phyloP scores from a whole-genome alignment of 2,797 vertebrate genomes.

The Dendrocincla tyrannina region DNA sequence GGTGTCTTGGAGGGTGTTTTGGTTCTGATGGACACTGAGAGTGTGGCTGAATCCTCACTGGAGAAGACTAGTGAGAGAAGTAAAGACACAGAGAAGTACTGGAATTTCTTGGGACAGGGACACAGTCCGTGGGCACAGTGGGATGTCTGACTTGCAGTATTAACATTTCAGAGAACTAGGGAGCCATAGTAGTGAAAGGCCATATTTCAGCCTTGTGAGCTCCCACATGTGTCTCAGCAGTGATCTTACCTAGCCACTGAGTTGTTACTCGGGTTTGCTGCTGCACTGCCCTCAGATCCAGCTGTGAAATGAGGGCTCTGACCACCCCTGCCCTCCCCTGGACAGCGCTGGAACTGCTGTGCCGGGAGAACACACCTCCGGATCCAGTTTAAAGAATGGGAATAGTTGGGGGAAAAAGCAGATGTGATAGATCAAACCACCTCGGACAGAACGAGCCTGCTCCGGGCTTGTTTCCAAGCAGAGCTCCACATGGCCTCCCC shows the following conservation, averaged over 20 bases:
- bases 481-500: neutral
- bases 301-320: neutral
- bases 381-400: neutral
- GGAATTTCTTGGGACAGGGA: neutral
- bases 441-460: neutral
- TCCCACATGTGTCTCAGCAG: neutral
- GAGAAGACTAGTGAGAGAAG: neutral
- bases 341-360: neutral
- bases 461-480: neutral
- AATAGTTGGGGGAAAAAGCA: rapidly evolving
- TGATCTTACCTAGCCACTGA: neutral
- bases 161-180: neutral
- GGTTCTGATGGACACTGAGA: neutral
- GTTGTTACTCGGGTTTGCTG: neutral
- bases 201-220: neutral
- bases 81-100: neutral
- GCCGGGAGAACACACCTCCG: neutral
- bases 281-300: neutral
- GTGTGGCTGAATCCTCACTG: neutral
- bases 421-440: neutral
- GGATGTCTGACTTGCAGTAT: neutral
- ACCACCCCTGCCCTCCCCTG: neutral
- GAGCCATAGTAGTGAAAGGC: neutral
- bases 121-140: rapidly evolving
- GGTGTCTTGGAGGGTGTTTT: neutral